Evolutionary conservation across 2,113 vertebrate species (phyloP).

Genomic region (Herpailurus yagouaroundi): DNA sequence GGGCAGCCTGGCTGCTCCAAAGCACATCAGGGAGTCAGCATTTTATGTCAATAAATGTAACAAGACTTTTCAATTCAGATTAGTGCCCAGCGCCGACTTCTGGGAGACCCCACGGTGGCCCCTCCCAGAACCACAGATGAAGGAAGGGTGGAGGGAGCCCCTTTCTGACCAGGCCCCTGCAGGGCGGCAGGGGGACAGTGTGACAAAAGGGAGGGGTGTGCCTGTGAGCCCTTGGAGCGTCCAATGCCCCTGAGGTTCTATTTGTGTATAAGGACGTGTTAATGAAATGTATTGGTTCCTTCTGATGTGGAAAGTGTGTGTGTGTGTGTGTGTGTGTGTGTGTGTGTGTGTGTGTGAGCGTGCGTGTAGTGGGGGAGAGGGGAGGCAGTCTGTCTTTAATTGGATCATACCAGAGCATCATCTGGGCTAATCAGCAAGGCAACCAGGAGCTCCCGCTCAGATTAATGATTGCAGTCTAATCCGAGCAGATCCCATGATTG

Average conservation of each 20-base stretch:
- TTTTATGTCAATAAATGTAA: constrained; percentile 83
- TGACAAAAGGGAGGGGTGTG: neutral
- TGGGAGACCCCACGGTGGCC: neutral
- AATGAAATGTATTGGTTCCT: constrained; percentile 57
- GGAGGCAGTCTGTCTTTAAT: constrained; percentile 64
- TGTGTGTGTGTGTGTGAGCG: neutral
- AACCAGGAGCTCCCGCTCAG: constrained; percentile 62
- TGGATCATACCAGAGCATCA: constrained; percentile 78
- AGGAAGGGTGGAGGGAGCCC: neutral
- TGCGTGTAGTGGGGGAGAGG: neutral
- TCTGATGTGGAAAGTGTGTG: constrained; percentile 20
- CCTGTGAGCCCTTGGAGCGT: neutral
- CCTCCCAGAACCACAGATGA: neutral
- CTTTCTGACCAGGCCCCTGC: neutral
- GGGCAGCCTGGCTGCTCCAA: constrained; percentile 77
- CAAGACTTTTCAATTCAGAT: constrained; percentile 78
- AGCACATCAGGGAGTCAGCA: constrained; percentile 76
- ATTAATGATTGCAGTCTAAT: constrained; percentile 75
- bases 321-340: neutral
- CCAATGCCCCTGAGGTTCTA: neutral
- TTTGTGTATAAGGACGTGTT: constrained; percentile 62
- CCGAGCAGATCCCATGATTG: constrained; percentile 57
- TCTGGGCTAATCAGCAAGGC: constrained; percentile 75
- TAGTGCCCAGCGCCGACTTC: constrained; percentile 71
- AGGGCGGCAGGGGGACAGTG: neutral